Evolutionary conservation across 2,797 vertebrate genomes (phyloP), one percentile per base, ranked within the genome.

Genomic region (Parotocinclus haroldoi): DNA sequence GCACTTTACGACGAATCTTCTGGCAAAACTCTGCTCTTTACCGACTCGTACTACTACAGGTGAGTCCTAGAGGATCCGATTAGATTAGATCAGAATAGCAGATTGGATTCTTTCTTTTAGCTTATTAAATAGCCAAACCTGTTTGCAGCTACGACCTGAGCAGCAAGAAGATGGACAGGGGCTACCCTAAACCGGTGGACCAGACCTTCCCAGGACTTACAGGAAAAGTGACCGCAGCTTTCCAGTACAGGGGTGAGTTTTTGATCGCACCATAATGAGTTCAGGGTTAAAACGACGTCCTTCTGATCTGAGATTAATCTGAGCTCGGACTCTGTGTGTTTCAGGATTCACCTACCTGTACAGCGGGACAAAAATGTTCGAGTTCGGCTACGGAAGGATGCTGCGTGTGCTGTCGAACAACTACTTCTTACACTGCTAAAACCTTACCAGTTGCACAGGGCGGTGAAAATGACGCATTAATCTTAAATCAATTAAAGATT

Each of bases 1-100:
- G 90, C 83, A 9, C 51, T 89, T 77, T 89, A 84, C 61, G 82
- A 89, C 36, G 77, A 68, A 69, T 57, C 72, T 1, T 82, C 82
- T 40, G 73, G 79, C 50, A 91, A 87, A 74, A 88, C 86, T 17
- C 81, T 88, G 61, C 89, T 93, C 76, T 91, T 92, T 53, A 49
- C 73, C 58, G 82, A 76, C 8, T 71, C 82, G 39, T 78, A 84
- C 65, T 88, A 86, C 57, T 93, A 90, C 85, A 91, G 91, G 90
- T 91, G 83, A 72, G 42, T 55, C 2, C 0, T 4, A 7, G 9
- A n/a, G n/a, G n/a, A n/a, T n/a, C 39, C 9, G 3, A 7, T 7
- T 48, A 5, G 8, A 10, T 51, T n/a, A 59, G n/a, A n/a, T n/a
- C 7, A 58, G 16, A 9, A 63, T 12, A 14, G 39, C 51, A 36